Base-by-base conservation (phyloP, 35 echinoderm and acorn worm genomes). In the Stichopus chloronotus region DNA sequence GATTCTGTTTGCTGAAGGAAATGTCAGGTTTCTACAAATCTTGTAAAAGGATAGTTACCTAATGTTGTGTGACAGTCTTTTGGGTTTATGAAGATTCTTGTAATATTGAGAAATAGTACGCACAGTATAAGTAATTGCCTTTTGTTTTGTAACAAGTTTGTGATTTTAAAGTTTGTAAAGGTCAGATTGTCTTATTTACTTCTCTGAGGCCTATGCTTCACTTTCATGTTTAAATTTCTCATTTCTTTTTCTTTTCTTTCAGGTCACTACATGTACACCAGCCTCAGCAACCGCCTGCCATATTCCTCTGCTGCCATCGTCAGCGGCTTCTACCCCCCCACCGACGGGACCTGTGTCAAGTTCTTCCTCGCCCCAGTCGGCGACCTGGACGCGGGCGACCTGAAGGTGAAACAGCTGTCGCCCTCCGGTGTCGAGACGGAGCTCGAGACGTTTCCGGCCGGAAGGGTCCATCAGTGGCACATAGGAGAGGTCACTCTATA, bases 241-340 rank as follows among this genome's bases (percentile, higher is more conserved):
- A 19, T 57, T 83, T 53, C 3, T 82, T 82, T 30, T 52, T 52
- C 5, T 54, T 54, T 54, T 0, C 9, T 83, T 55, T 59, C 87
- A 89, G 87, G 87, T 89, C 87, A 89, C 57, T 89, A 89, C 59
- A 65, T 89, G 59, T 89, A 89, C 55, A 61, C 87, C 0, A 74
- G 65, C 71, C 43, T 89, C 22, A 89, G 57, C 21, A 72, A 63
- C 60, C 20, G 30, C 9, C 57, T 61, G 52, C 16, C n/a, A 5
- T 7, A 89, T 30, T 58, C 61, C 65, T 54, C 43, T 0, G 82
- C 54, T 20, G 87, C 87, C 21, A 89, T 89, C 6, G 16, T 63
- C 6, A 89, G 87, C 21, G 59, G 87, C 16, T 65, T 25, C 23
- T 89, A 71, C 57, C 87, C 87, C 5, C 59, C 59, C 7, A 89